Base-by-base conservation (phyloP, 1,140 invertebrate genomes). In the Nymphalis io region DNA sequence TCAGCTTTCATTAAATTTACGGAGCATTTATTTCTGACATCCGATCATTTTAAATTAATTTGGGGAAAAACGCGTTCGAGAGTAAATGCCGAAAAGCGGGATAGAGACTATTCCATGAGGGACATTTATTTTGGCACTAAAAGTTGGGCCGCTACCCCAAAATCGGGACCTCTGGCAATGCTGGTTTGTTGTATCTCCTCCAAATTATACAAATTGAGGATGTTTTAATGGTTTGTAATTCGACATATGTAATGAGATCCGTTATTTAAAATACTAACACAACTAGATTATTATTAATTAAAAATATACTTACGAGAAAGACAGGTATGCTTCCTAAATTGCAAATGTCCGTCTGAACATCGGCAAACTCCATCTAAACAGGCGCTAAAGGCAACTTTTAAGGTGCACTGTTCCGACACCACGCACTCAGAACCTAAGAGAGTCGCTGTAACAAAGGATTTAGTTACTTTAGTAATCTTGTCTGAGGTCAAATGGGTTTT, bases 261-360 rank as follows among this genome's bases (percentile, higher is more conserved):
- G 23, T 27, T 27, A 5, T 5, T 27, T 27, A 42, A 11, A 42
- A 42, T 12, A 42, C 13, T 42, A 42, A 42, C 2, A 12, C 3
- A 12, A 5, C 4, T 39, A 39, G 4, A 39, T 39, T 8, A 2
- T n/a, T 44, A n/a, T 44, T 46, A 16, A 46, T 16, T n/a, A 20
- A 4, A 48, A 20, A 53, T 5, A 38, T 69, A 96, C 96, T 97
- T 94, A 98, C 97, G 96, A 85, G 94, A 94, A 39, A 98, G 93
- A 91, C 97, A 98, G 23, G 96, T 97, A 84, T 98, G 97, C 83
- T 96, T 95, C 76, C 96, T 93, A 89, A 97, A 96, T 80, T 96
- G 96, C 51, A 97, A 90, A 89, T 95, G 96, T 62, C 96, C 96
- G 75, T 95, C 94, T 55, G 95, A 94, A 86, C 97, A 98, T 27